A percentile compares a stretch with the other conserved stretches of the same genome.
These are phyloP conservation scores for Corythornis leucogaster DNA, from an alignment of 2,797 vertebrate genomes.

Conservation along the genomic window DNA sequence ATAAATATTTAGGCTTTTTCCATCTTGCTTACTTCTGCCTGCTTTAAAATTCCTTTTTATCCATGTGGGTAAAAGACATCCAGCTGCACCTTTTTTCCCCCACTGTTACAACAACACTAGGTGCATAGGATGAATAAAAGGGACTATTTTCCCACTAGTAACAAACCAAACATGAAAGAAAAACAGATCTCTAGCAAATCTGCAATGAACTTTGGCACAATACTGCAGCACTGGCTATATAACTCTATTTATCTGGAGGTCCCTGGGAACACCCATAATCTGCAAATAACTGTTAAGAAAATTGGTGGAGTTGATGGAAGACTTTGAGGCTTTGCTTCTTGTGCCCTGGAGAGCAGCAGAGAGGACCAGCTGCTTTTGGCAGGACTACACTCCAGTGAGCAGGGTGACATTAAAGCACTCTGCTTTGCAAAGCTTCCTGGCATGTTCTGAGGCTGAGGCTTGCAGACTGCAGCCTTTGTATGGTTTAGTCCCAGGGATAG, in stretches of 20 bases:
- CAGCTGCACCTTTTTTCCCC: background rate
- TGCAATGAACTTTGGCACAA: slow-evolving; percentile 49
- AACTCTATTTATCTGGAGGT: slow-evolving; percentile 29
- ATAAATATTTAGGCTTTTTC: slow-evolving; percentile 28
- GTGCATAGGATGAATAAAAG: slow-evolving; percentile 20
- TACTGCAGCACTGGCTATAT: background rate
- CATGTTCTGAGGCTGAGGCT: slow-evolving; percentile 40
- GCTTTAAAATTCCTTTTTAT: slow-evolving; percentile 27
- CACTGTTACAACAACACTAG: background rate
- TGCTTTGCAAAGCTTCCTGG: slow-evolving; percentile 57
- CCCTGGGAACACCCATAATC: slow-evolving; percentile 38
- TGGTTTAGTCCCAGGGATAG: slow-evolving; percentile 33
- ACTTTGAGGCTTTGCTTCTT: slow-evolving; percentile 9
- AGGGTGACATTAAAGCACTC: slow-evolving; percentile 53
- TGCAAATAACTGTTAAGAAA: slow-evolving; percentile 49
- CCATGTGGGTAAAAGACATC: background rate
- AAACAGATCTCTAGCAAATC: slow-evolving; percentile 5
- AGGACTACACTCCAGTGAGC: slow-evolving; percentile 13
- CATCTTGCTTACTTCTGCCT: background rate
- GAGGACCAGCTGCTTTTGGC: slow-evolving; percentile 38
- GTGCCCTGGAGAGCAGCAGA: slow-evolving; percentile 5
- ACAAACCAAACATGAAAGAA: slow-evolving; percentile 47
- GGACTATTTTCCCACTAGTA: slow-evolving; percentile 22
- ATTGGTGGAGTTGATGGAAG: background rate
- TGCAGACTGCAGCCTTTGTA: slow-evolving; percentile 40